These are phyloP conservation scores for Peromyscus maniculatus DNA, from an alignment of 2,113 vertebrate genomes.

Conservation along the genomic window DNA sequence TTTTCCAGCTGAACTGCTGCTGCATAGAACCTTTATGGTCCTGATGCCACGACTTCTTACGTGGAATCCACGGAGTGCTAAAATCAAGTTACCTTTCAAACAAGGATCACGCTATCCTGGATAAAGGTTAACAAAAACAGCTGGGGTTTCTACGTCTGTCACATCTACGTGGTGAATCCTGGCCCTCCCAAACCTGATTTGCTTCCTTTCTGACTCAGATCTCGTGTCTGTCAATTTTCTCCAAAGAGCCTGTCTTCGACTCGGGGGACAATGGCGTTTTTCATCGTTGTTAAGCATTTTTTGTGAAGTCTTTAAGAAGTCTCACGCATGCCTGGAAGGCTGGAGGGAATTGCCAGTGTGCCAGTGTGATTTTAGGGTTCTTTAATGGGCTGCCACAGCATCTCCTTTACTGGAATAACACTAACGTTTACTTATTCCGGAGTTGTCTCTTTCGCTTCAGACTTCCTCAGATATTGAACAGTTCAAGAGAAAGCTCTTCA, in stretches of 20 bases:
- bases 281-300: neutral
- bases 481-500: neutral
- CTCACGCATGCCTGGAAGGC: neutral
- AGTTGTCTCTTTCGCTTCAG: neutral
- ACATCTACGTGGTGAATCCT: neutral
- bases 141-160: neutral
- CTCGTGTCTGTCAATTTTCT: neutral
- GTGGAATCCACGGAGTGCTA: neutral
- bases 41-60: neutral
- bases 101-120: neutral
- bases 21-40: neutral
- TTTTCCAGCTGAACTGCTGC: neutral
- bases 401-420: neutral
- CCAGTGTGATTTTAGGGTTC: neutral
- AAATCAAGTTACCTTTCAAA: neutral
- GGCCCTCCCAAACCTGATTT: neutral
- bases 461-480: conserved; percentile 4
- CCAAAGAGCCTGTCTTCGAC: neutral
- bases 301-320: neutral
- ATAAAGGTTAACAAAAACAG: neutral
- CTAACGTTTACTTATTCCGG: neutral
- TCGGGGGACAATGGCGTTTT: neutral
- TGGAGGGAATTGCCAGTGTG: neutral
- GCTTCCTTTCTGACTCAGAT: neutral
- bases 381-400: neutral